Evolutionary conservation across 2,888 invertebrate species (phyloP).

Genomic region (Harpalus rufipes): DNA sequence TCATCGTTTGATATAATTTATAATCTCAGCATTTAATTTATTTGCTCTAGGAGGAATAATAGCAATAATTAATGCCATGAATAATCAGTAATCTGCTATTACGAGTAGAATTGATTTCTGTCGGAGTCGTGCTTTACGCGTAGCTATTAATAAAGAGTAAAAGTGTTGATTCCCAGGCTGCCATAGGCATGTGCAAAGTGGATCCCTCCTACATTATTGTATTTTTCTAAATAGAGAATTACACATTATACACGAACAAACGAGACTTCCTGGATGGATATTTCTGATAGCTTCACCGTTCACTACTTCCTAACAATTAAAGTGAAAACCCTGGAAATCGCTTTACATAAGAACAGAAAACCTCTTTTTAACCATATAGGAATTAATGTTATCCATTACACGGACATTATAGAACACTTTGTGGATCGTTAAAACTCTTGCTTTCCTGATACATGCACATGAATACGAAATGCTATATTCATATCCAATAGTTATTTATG

Average conservation of each 20-base stretch:
- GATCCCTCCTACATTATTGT: conserved; percentile 25
- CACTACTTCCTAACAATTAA: conserved; percentile 45
- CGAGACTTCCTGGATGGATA: conserved; percentile 23
- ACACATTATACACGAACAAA: conserved; percentile 25
- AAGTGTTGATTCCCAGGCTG: conserved; percentile 26
- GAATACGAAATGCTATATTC: not conserved
- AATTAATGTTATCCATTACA: conserved; percentile 38
- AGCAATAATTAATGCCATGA: not conserved
- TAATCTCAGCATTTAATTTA: not conserved
- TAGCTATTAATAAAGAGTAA: conserved; percentile 29
- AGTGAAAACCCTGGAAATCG: conserved; percentile 42
- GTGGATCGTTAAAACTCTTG: not conserved
- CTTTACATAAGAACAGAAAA: conserved; percentile 45
- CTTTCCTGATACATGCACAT: not conserved
- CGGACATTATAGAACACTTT: conserved; percentile 37
- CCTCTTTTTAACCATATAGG: conserved; percentile 19
- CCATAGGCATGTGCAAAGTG: conserved; percentile 23
- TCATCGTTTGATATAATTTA: not conserved
- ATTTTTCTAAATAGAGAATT: conserved; percentile 38
- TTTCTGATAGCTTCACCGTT: conserved; percentile 19
- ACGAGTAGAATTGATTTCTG: conserved; percentile 15
- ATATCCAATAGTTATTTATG: too few species aligned
- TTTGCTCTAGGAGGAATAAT: not conserved
- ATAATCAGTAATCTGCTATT: not conserved
- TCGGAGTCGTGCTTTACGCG: not conserved